phyloP scores from a whole-genome alignment of 2,888 invertebrate species.

The Craniophora ligustri region DNA sequence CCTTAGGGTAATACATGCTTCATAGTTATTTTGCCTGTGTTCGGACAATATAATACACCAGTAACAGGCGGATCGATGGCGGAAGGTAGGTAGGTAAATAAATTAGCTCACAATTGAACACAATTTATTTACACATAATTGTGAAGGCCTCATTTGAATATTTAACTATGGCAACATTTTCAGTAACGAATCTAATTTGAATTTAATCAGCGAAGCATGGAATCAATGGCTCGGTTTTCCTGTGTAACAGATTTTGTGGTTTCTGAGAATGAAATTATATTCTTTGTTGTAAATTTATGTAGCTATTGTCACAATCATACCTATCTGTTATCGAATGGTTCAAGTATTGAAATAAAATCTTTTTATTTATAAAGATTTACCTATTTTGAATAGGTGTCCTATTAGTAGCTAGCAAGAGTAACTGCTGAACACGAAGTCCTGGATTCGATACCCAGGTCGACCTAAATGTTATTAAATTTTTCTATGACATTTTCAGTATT shows the following conservation, averaged over 20 bases:
- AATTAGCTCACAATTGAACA: constrained; percentile 9
- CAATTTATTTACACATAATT: constrained; percentile 2
- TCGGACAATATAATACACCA: neutral
- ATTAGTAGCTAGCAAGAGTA: too few species aligned
- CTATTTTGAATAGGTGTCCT: too few species aligned
- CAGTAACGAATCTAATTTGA: constrained; percentile 17
- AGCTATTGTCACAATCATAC: neutral
- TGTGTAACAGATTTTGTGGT: constrained; percentile 5
- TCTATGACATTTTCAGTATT: too few species aligned
- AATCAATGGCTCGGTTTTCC: constrained; percentile 11
- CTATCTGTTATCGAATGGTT: too few species aligned
- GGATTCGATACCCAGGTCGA: too few species aligned
- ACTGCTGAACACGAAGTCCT: too few species aligned
- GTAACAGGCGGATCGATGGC: neutral
- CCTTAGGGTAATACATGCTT: too few species aligned
- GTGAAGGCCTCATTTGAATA: constrained; percentile 26
- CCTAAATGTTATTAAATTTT: too few species aligned
- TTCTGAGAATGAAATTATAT: constrained; percentile 4
- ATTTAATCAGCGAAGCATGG: constrained; percentile 12
- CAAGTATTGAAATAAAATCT: too few species aligned
- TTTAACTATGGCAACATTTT: constrained; percentile 27
- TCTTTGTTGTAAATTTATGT: constrained; percentile 8
- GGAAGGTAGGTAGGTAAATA: neutral
- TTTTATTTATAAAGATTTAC: too few species aligned
- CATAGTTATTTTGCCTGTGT: too few species aligned